A percentile compares a stretch with the other conserved stretches of the same genome.
These are phyloP conservation scores for Thaumetopoea pityocampa DNA, from an alignment of 1,140 invertebrate genomes.

Conservation along the genomic window DNA sequence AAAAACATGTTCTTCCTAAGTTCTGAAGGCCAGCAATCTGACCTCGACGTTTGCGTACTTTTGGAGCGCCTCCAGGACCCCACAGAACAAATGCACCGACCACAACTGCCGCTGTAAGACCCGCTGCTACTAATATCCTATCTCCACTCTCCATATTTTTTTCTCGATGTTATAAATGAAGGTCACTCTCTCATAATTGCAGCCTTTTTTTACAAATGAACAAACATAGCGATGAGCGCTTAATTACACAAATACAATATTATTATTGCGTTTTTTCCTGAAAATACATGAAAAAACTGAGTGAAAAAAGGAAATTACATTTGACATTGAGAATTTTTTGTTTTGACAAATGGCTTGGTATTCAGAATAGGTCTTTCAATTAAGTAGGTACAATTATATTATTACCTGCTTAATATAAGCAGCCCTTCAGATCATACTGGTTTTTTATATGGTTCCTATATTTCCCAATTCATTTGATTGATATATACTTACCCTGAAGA, in stretches of 20 bases:
- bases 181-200: slow-evolving; percentile 30
- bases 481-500: too few species aligned
- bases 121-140: slow-evolving; percentile 82
- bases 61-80: slow-evolving; percentile 80
- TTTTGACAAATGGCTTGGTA: too few species aligned
- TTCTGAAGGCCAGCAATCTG: slow-evolving; percentile 88
- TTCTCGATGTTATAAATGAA: slow-evolving; percentile 17
- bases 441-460: too few species aligned
- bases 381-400: too few species aligned
- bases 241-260: slow-evolving; percentile 5
- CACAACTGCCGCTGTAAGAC: slow-evolving; percentile 84
- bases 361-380: too few species aligned
- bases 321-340: slow-evolving; percentile 6
- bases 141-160: slow-evolving; percentile 83
- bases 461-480: too few species aligned
- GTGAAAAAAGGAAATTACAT: slow-evolving; percentile 9
- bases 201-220: slow-evolving; percentile 6
- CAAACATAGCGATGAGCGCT: slow-evolving; percentile 1
- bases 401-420: too few species aligned
- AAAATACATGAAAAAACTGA: slow-evolving; percentile 14
- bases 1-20: slow-evolving; percentile 90
- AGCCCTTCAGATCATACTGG: too few species aligned
- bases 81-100: slow-evolving; percentile 87
- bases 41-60: slow-evolving; percentile 78
- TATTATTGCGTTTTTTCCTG: slow-evolving; percentile 16